phyloP scores from a whole-genome alignment of 2,888 invertebrate species.

The Epinotia demarniana region DNA sequence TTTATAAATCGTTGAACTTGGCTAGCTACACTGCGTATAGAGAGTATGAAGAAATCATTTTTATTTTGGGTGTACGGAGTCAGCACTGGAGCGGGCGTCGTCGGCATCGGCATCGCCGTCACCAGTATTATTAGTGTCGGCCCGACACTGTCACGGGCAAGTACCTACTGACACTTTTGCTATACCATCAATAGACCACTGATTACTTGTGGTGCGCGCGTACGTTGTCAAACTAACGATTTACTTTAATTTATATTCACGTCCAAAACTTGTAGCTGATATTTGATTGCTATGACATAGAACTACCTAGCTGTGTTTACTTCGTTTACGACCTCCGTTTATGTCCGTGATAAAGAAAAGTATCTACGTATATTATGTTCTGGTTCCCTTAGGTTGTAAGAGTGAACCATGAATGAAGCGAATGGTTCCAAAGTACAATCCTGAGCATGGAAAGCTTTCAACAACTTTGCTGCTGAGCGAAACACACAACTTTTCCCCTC shows the following conservation, averaged over 20 bases:
- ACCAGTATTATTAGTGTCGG: constrained; percentile 58
- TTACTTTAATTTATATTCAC: constrained; percentile 24
- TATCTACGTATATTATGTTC: no score
- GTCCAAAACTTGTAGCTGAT: constrained; percentile 1
- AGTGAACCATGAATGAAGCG: no score
- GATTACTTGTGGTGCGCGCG: constrained; percentile 33
- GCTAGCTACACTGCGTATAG: constrained; percentile 51
- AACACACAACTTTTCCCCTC: no score
- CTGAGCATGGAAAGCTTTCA: no score
- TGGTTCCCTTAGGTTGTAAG: no score
- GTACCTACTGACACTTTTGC: constrained; percentile 48
- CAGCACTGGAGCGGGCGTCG: constrained; percentile 52
- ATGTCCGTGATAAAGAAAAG: no score
- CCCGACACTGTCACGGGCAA: constrained; percentile 48
- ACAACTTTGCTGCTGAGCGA: no score
- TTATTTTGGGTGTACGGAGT: constrained; percentile 74
- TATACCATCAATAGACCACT: constrained; percentile 24
- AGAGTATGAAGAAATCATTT: constrained; percentile 67
- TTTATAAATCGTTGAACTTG: constrained; percentile 43
- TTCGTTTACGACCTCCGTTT: no score
- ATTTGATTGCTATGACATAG: not conserved
- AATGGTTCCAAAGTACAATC: no score
- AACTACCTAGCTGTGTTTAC: no score
- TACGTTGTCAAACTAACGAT: constrained; percentile 23
- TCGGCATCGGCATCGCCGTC: constrained; percentile 49